Evolutionary conservation across 2,888 invertebrate species (phyloP).

Genomic region (Liodrosophila aerea): DNA sequence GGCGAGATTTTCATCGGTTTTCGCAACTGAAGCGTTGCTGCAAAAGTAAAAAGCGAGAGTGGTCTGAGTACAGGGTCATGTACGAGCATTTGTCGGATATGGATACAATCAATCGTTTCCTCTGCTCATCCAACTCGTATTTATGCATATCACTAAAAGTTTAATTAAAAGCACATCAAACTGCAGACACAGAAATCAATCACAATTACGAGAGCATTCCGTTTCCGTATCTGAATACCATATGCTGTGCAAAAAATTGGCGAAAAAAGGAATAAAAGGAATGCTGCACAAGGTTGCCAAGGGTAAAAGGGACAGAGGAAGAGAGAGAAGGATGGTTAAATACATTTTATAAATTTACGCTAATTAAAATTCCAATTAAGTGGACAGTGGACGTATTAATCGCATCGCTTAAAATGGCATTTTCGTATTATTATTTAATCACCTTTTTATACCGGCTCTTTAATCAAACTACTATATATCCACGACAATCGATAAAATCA

Average conservation of each 20-base stretch:
- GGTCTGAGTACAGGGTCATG: not conserved
- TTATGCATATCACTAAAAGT: conserved; percentile 66
- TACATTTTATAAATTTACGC: conserved; percentile 60
- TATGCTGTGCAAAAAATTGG: conserved; percentile 28
- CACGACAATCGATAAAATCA: no score
- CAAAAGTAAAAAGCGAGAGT: not conserved
- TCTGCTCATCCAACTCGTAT: conserved; percentile 28
- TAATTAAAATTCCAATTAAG: conserved; percentile 81
- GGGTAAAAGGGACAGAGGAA: not conserved
- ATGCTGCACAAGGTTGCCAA: conserved; percentile 17
- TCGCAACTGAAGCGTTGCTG: conserved; percentile 36
- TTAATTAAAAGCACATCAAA: conserved; percentile 75
- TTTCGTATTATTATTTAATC: conserved; percentile 18
- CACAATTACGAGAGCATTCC: conserved; percentile 56
- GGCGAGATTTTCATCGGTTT: conserved; percentile 45
- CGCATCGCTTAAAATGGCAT: conserved; percentile 5
- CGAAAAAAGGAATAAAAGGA: conserved; percentile 40
- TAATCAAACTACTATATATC: no score
- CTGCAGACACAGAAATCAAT: conserved; percentile 67
- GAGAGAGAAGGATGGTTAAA: conserved; percentile 5
- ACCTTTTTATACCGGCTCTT: not conserved
- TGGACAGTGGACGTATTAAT: conserved; percentile 7
- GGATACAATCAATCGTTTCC: conserved; percentile 26
- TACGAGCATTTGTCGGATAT: conserved; percentile 9
- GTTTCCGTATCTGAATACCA: not conserved